A percentile compares a stretch with the other conserved stretches of the same genome.
Conservation (phyloP, 2,113 vertebrate genomes). For the Gasterosteus nipponicus region DNA sequence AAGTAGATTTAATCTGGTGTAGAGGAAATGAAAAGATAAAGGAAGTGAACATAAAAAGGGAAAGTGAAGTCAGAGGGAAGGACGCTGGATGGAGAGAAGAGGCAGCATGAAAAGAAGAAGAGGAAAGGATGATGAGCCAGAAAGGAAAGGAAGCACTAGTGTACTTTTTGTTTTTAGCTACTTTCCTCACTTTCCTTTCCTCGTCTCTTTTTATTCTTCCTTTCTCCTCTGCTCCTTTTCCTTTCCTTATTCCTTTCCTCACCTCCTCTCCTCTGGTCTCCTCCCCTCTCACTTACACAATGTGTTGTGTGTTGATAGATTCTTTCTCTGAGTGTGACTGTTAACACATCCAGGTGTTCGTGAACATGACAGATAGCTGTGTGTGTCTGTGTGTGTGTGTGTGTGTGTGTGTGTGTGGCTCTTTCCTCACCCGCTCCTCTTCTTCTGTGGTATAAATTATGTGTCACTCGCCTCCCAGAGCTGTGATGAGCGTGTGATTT, state of each 20-base stretch:
- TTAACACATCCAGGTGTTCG: constrained; percentile 25
- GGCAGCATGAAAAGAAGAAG: no score
- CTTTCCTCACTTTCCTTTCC: neutral
- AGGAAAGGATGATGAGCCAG: no score
- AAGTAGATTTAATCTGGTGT: neutral
- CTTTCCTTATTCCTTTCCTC: neutral
- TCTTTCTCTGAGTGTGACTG: neutral
- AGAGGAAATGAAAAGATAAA: neutral
- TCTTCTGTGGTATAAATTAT: constrained; percentile 56
- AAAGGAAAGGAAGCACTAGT: no score
- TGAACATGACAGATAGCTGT: constrained; percentile 35
- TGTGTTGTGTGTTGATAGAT: neutral
- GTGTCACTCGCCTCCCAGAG: constrained; percentile 42
- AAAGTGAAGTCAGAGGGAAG: neutral
- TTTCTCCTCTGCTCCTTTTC: neutral
- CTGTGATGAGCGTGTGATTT: constrained; percentile 58
- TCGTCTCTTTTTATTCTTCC: neutral
- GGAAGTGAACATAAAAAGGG: no score
- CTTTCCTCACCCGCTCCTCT: constrained; percentile 22
- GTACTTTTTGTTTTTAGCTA: neutral
- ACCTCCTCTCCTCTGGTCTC: neutral
- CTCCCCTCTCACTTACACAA: neutral
- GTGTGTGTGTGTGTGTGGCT: constrained; percentile 1
- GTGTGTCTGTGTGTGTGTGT: neutral
- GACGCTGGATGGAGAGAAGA: no score